Percentiles rank a stretch among this genome's conserved stretches.
Conservation (phyloP, 2,113 vertebrate genomes). For the Neolamprologus hecqui region DNA sequence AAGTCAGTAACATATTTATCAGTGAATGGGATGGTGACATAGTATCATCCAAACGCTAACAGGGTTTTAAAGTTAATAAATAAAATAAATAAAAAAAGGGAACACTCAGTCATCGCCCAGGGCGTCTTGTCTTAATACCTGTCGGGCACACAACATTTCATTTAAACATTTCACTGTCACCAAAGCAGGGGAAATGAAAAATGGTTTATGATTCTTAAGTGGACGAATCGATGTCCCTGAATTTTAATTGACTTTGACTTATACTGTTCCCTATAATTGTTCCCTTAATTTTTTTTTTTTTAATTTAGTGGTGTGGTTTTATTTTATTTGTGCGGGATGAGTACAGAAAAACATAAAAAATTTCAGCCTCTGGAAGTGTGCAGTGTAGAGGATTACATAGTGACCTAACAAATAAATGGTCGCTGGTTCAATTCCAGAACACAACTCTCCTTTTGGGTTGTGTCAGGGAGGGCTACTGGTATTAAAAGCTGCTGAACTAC, state of each 20-base stretch:
- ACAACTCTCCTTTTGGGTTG: background rate
- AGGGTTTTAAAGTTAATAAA: background rate
- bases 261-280: background rate
- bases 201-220: background rate
- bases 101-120: fast-evolving
- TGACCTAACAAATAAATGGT: background rate
- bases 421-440: background rate
- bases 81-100: background rate
- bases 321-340: background rate
- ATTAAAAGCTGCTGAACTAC: background rate
- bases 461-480: background rate
- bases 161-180: background rate
- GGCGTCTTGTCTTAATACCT: background rate
- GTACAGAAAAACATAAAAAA: background rate
- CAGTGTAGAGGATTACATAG: background rate
- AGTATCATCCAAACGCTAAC: background rate
- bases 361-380: background rate
- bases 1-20: background rate
- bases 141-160: background rate
- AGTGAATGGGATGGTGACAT: background rate
- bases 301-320: background rate
- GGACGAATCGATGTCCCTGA: background rate
- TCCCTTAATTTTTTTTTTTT: background rate
- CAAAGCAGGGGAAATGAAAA: background rate
- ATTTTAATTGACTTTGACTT: background rate